phyloP scores from a whole-genome alignment of 2,888 invertebrate species.

The Agrenia bidenticulata region DNA sequence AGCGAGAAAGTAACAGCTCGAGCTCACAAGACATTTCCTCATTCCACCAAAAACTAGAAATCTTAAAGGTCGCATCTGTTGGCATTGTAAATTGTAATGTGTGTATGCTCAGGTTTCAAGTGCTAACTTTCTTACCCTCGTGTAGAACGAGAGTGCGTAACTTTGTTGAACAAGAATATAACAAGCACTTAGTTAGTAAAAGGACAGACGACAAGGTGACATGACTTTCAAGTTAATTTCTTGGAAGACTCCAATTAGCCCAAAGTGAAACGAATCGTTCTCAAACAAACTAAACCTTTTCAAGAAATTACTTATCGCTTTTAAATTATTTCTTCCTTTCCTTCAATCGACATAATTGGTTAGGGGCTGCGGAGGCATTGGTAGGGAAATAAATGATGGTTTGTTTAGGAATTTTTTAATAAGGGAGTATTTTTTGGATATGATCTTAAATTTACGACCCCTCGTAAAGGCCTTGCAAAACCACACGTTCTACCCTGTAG shows the following conservation, averaged over 20 bases:
- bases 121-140: neutral
- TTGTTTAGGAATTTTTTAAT: conserved; percentile 48
- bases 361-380: neutral
- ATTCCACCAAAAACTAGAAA: neutral
- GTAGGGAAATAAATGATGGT: conserved; percentile 29
- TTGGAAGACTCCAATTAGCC: conserved; percentile 11
- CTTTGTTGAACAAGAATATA: too few relatives aligned
- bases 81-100: neutral
- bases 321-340: too few relatives aligned
- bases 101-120: neutral
- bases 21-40: neutral
- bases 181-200: conserved; percentile 5
- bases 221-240: conserved; percentile 19
- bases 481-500: neutral
- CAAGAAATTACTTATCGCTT: too few relatives aligned
- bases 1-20: neutral
- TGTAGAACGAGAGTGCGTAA: too few relatives aligned
- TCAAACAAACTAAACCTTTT: too few relatives aligned
- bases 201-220: conserved; percentile 11
- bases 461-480: neutral
- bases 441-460: conserved; percentile 14
- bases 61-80: conserved; percentile 7
- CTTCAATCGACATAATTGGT: neutral
- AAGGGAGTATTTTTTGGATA: conserved; percentile 27
- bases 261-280: neutral